A percentile compares a stretch with the other conserved stretches of the same genome.
Conservation (phyloP, 2,888 invertebrate species). For the Pycnomerus fuliginosus region DNA sequence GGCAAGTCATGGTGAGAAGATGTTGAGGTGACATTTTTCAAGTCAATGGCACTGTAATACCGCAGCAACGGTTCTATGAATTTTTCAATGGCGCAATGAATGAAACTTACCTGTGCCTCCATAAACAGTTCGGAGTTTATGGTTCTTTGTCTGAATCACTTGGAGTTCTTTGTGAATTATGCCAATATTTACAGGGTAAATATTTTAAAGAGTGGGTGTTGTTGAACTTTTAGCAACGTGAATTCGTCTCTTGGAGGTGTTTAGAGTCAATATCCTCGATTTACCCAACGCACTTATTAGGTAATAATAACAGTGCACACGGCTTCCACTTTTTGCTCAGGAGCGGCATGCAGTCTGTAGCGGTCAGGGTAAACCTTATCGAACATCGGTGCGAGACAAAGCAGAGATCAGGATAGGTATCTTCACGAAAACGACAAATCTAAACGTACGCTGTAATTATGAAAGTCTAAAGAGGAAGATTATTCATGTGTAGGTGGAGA, state of each 20-base stretch:
- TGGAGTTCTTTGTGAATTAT: slow-evolving; percentile 12
- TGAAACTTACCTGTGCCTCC: neutral
- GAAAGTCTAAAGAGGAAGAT: too few relatives aligned
- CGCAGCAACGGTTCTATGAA: neutral
- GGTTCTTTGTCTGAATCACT: neutral
- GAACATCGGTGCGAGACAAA: too few relatives aligned
- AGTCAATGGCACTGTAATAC: neutral
- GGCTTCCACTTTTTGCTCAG: slow-evolving; percentile 40
- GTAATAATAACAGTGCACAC: slow-evolving; percentile 39
- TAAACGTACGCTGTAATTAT: too few relatives aligned
- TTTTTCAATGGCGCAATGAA: neutral
- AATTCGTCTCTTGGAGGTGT: too few relatives aligned
- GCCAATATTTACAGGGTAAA: slow-evolving; percentile 23
- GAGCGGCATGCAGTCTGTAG: slow-evolving; percentile 43
- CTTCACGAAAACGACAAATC: too few relatives aligned
- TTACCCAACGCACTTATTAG: slow-evolving; percentile 44
- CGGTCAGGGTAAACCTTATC: too few relatives aligned
- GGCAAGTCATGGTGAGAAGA: too few relatives aligned
- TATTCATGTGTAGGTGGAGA: too few relatives aligned
- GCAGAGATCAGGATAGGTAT: too few relatives aligned
- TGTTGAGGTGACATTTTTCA: too few relatives aligned
- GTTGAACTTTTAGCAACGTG: slow-evolving; percentile 25
- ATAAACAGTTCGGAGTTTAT: too few relatives aligned
- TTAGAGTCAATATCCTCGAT: slow-evolving; percentile 43
- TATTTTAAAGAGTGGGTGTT: slow-evolving; percentile 25